A percentile compares a stretch with the other conserved stretches of the same genome.
These are phyloP conservation scores for Pachyramphus minor DNA, from an alignment of 2,113 vertebrate species.

Conservation along the genomic window DNA sequence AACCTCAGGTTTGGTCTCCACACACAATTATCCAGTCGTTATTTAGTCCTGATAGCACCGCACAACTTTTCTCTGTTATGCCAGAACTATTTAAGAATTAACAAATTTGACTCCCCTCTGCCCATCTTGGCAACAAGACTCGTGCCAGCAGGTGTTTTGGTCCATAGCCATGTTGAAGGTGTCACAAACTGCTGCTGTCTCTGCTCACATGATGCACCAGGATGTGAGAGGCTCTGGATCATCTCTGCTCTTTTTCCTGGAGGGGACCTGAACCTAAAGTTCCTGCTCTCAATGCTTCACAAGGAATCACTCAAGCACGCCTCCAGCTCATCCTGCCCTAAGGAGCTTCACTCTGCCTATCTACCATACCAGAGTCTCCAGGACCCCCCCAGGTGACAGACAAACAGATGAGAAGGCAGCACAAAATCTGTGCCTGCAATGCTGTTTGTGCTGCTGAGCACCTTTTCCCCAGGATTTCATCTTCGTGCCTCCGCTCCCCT, in stretches of 20 bases:
- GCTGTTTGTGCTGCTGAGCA: neutral
- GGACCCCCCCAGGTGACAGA: neutral
- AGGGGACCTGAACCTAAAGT: neutral
- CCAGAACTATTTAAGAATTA: neutral
- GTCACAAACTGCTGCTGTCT: neutral
- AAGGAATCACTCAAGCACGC: neutral
- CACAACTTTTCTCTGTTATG: neutral
- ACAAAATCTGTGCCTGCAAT: neutral
- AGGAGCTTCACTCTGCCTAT: neutral
- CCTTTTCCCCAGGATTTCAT: neutral
- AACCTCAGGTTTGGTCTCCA: neutral
- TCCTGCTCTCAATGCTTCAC: neutral
- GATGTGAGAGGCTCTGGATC: neutral
- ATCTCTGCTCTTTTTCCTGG: neutral
- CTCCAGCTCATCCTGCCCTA: neutral
- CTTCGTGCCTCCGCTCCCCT: neutral
- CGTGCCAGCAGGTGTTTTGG: neutral
- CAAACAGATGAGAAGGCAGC: neutral
- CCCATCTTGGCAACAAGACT: neutral
- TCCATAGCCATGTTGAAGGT: rapidly evolving
- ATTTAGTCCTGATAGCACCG: neutral
- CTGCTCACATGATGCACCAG: neutral
- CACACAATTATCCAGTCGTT: neutral
- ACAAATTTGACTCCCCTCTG: neutral
- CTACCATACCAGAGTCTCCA: neutral